A percentile compares a stretch with the other conserved stretches of the same genome.
phyloP scores from a whole-genome alignment of 2,113 vertebrate genomes.

The Carlito syrichta region DNA sequence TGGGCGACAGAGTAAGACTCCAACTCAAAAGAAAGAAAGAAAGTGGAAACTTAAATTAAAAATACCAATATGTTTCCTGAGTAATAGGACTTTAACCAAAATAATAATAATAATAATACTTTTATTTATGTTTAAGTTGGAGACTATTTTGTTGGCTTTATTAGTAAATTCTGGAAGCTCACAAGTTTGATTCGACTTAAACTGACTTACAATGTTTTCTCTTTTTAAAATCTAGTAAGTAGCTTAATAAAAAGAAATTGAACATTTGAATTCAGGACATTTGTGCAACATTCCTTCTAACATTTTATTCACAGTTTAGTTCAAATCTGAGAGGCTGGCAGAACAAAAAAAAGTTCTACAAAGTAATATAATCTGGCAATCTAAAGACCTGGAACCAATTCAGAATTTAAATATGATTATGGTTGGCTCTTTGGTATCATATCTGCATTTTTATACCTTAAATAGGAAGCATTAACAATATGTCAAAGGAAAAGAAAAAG shows the following conservation, averaged over 20 bases:
- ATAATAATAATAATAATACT: background rate
- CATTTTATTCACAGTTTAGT: conserved; percentile 12
- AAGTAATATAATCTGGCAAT: conserved; percentile 17
- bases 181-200: conserved; percentile 15
- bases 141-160: conserved; percentile 6
- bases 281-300: background rate
- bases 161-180: conserved; percentile 7
- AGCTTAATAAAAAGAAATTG: conserved; percentile 37
- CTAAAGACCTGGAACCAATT: background rate
- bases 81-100: background rate
- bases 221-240: conserved; percentile 36
- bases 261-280: conserved; percentile 16
- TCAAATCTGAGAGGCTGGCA: conserved; percentile 10
- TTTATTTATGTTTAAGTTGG: conserved; percentile 32
- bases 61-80: background rate
- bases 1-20: too few relatives aligned
- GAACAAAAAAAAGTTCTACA: conserved; percentile 2
- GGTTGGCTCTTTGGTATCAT: background rate
- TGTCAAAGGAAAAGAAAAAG: background rate
- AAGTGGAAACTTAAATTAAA: conserved; percentile 39
- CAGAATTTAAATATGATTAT: conserved; percentile 26
- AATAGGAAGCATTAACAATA: conserved; percentile 15
- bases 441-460: conserved; percentile 1
- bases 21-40: background rate
- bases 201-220: background rate